These are phyloP conservation scores for Motacilla tschutschensis DNA, from an alignment of 2,113 vertebrate species.

Conservation along the genomic window DNA sequence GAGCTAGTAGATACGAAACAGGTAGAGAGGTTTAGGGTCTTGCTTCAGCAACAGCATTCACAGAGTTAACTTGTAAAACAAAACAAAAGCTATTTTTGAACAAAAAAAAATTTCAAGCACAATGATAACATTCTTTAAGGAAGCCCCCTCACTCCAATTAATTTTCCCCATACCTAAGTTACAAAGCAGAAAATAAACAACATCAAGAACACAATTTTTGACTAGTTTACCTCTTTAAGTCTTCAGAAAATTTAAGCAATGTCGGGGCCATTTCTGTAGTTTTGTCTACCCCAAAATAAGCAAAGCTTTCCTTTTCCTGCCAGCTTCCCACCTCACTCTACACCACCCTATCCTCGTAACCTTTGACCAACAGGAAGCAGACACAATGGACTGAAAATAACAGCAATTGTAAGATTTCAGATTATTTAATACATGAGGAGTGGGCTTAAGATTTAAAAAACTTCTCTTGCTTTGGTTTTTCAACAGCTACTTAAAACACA, in stretches of 20 bases:
- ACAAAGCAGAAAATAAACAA: neutral
- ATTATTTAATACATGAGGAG: constrained; percentile 57
- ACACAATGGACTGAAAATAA: constrained; percentile 96
- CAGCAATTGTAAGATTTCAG: constrained; percentile 67
- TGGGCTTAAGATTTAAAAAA: neutral
- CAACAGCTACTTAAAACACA: neutral
- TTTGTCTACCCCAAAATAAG: constrained; percentile 52
- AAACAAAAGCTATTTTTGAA: neutral
- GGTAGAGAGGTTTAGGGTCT: neutral
- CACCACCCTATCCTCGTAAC: constrained; percentile 88
- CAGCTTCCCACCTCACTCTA: constrained; percentile 69
- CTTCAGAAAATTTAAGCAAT: constrained; percentile 35
- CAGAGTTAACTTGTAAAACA: neutral
- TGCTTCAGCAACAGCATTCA: neutral
- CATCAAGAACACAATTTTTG: neutral
- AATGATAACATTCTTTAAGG: neutral
- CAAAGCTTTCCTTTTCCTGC: constrained; percentile 73
- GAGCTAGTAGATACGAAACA: neutral
- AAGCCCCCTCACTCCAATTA: neutral
- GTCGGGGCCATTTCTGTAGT: constrained; percentile 31
- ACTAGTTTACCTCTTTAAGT: constrained; percentile 49
- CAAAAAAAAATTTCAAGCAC: neutral
- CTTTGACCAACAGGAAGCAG: constrained; percentile 93
- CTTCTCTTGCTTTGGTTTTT: constrained; percentile 5
- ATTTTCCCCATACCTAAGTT: neutral